A percentile compares a stretch with the other conserved stretches of the same genome.
These are phyloP conservation scores for Drosophila greeni DNA, from an alignment of 2,888 invertebrate species.

Conservation along the genomic window DNA sequence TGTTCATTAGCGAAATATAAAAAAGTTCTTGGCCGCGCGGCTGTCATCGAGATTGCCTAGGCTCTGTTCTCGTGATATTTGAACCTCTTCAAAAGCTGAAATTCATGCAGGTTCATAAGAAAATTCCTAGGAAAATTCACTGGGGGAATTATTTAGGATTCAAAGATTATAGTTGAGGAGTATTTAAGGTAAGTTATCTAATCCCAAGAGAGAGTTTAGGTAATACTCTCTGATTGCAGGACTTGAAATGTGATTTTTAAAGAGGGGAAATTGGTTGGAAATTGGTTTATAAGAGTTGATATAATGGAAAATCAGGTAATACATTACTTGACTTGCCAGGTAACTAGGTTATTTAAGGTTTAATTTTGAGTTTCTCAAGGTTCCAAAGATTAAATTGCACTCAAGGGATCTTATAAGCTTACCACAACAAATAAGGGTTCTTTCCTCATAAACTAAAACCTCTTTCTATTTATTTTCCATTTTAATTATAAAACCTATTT, in stretches of 20 bases:
- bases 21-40: conserved; percentile 11
- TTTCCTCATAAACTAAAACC: too few relatives aligned
- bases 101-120: not conserved
- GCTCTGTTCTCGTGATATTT: not conserved
- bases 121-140: conserved; percentile 16
- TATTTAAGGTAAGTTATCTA: conserved; percentile 5
- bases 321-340: not conserved
- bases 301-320: not conserved
- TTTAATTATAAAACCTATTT: not conserved
- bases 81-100: conserved; percentile 1
- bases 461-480: too few relatives aligned
- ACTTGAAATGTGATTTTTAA: not conserved
- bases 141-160: conserved; percentile 2
- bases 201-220: not conserved
- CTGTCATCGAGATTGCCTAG: conserved; percentile 14
- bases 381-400: not conserved
- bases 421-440: too few relatives aligned
- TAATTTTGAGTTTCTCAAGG: not conserved
- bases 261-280: too few relatives aligned
- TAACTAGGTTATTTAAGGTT: not conserved
- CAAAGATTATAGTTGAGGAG: not conserved
- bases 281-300: not conserved
- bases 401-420: too few relatives aligned
- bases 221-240: not conserved
- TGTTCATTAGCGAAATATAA: conserved; percentile 44